Conservation (phyloP, 1,140 invertebrate species). For the Drosophila nasuta region DNA sequence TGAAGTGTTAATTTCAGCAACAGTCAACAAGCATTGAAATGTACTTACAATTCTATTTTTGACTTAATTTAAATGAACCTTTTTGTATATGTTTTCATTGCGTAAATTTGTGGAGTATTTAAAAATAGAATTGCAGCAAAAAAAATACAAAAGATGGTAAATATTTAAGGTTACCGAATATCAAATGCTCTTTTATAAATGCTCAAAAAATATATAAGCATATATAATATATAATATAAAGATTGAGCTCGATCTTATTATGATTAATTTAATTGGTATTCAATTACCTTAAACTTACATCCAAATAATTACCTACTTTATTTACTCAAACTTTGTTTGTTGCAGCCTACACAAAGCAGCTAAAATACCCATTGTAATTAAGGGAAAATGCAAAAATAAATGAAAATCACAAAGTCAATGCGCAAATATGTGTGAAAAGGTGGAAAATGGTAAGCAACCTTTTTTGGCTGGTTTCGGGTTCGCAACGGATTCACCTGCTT, state of each 20-base stretch:
- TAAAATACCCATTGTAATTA: not conserved
- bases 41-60: not conserved
- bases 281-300: too few species aligned
- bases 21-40: not conserved
- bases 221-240: too few species aligned
- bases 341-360: not conserved
- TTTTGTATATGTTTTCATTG: not conserved
- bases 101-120: too few species aligned
- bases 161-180: too few species aligned
- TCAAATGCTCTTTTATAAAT: too few species aligned
- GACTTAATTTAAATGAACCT: not conserved
- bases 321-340: too few species aligned
- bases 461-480: not conserved
- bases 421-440: slow-evolving; percentile 1
- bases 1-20: not conserved
- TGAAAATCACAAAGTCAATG: slow-evolving; percentile 13
- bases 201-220: too few species aligned
- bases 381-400: slow-evolving; percentile 4
- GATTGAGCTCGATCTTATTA: too few species aligned
- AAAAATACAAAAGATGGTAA: too few species aligned
- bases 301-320: too few species aligned
- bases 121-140: too few species aligned
- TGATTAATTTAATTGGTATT: too few species aligned
- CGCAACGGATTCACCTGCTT: slow-evolving; percentile 3
- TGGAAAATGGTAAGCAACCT: not conserved